Percentiles rank a stretch among this genome's conserved stretches.
Evolutionary conservation across 2,797 vertebrate species (phyloP).

Genomic region (Apogon talboti): DNA sequence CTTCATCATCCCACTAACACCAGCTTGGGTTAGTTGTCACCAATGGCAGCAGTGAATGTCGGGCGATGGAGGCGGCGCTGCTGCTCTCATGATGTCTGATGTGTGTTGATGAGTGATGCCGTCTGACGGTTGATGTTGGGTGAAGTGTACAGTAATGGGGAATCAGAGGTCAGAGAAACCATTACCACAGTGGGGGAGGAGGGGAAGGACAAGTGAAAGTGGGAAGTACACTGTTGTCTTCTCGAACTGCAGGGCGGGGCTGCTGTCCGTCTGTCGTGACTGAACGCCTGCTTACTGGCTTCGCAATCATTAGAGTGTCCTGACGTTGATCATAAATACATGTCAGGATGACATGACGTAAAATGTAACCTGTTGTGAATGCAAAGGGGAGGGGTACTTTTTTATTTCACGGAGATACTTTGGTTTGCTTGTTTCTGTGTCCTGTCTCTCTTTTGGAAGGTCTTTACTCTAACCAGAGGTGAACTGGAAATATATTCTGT

Average conservation of each 20-base stretch:
- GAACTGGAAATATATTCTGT: conserved; percentile 20
- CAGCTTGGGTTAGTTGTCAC: conserved; percentile 55
- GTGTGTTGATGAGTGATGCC: conserved; percentile 76
- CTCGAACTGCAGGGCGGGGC: conserved; percentile 66
- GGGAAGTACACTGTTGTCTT: conserved; percentile 68
- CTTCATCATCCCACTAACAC: conserved; percentile 64
- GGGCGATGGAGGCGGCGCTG: conserved; percentile 53
- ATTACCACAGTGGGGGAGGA: conserved; percentile 85
- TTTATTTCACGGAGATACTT: conserved; percentile 42
- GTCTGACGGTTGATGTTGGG: conserved; percentile 78
- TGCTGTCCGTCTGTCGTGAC: conserved; percentile 83
- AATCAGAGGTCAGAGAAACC: conserved; percentile 86
- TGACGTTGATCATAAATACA: conserved; percentile 85
- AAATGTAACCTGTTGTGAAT: conserved; percentile 69
- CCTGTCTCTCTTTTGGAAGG: conserved; percentile 30
- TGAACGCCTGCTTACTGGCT: conserved; percentile 82
- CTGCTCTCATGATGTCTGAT: conserved; percentile 68
- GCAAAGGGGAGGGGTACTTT: conserved; percentile 41
- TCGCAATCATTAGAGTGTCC: conserved; percentile 89
- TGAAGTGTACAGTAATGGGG: conserved; percentile 81
- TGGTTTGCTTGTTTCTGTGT: conserved; percentile 43
- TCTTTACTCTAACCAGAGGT: conserved; percentile 12
- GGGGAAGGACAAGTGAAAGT: conserved; percentile 57
- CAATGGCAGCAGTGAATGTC: conserved; percentile 51
- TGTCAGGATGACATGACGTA: conserved; percentile 88